Percentiles rank a stretch among this genome's conserved stretches.
Evolutionary conservation across 1,140 invertebrate species (phyloP).

Genomic region (Himalopsyche phryganea): DNA sequence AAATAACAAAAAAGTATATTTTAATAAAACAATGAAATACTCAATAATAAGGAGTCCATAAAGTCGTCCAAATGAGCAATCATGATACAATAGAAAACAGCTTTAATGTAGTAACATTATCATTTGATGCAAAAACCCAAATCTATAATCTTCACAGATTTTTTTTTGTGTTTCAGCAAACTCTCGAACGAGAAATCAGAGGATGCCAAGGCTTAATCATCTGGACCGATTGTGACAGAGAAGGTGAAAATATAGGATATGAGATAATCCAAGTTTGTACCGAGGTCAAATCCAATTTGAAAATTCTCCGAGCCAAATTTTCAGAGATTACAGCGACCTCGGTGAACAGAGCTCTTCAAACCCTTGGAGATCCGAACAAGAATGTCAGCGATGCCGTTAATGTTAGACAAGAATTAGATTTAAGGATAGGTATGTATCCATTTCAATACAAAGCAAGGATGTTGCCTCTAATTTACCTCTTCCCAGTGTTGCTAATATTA

Average conservation of each 20-base stretch:
- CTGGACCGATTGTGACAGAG: slow-evolving; percentile 99
- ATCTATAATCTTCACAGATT: no score
- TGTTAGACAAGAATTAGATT: slow-evolving; percentile 91
- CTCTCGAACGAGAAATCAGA: slow-evolving; percentile 77
- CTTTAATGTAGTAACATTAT: no score
- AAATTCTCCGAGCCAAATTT: slow-evolving; percentile 86
- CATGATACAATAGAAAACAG: no score
- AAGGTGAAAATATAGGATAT: slow-evolving; percentile 99
- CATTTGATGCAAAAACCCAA: no score
- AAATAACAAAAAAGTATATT: no score
- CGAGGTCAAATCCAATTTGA: slow-evolving; percentile 72
- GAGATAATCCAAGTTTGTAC: slow-evolving; percentile 94
- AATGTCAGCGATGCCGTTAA: slow-evolving; percentile 91
- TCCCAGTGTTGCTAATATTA: no score
- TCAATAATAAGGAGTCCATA: no score
- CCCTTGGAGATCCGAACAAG: slow-evolving; percentile 77
- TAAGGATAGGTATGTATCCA: slow-evolving; percentile 77
- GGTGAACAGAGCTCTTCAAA: slow-evolving; percentile 75
- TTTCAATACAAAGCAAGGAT: no score
- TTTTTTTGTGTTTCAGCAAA: slow-evolving; percentile 71
- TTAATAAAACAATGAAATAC: no score
- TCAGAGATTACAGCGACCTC: slow-evolving; percentile 92
- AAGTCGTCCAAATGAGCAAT: no score
- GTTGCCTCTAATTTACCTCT: no score
- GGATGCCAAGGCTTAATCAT: slow-evolving; percentile 84